Evolutionary conservation across 2,113 vertebrate species (phyloP).

Genomic region (Xenotilapia caudafasciata): DNA sequence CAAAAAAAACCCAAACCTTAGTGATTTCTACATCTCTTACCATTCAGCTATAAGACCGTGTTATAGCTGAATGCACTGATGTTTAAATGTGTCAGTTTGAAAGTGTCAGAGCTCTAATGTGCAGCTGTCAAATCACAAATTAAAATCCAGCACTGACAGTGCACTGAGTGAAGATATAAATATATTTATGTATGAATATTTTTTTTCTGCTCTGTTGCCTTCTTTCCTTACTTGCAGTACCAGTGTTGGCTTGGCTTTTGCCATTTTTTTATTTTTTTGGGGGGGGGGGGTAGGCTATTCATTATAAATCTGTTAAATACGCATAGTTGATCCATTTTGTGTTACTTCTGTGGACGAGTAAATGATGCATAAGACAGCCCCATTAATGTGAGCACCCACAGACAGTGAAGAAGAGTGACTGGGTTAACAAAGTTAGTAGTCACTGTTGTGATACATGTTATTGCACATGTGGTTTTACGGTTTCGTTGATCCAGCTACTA

Average conservation of each 20-base stretch:
- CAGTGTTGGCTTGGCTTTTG: neutral
- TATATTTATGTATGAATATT: neutral
- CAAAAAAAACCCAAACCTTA: neutral
- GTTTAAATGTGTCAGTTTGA: neutral
- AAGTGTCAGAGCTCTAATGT: neutral
- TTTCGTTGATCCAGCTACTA: neutral
- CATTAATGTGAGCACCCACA: neutral
- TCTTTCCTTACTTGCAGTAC: neutral
- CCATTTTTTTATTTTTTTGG: neutral
- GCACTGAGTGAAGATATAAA: neutral
- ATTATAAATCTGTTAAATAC: neutral
- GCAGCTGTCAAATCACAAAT: neutral
- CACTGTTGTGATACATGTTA: neutral
- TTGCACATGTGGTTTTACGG: neutral
- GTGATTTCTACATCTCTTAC: neutral
- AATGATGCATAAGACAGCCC: neutral
- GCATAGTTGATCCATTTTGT: neutral
- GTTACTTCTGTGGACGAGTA: neutral
- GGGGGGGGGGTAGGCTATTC: neutral
- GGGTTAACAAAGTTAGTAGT: neutral
- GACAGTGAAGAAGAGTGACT: neutral
- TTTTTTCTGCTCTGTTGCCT: neutral
- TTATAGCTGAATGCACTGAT: neutral
- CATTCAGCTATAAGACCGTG: neutral
- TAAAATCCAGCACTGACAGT: neutral